phyloP scores from a whole-genome alignment of 2,888 invertebrate species.

The Cerastis rubricosa region DNA sequence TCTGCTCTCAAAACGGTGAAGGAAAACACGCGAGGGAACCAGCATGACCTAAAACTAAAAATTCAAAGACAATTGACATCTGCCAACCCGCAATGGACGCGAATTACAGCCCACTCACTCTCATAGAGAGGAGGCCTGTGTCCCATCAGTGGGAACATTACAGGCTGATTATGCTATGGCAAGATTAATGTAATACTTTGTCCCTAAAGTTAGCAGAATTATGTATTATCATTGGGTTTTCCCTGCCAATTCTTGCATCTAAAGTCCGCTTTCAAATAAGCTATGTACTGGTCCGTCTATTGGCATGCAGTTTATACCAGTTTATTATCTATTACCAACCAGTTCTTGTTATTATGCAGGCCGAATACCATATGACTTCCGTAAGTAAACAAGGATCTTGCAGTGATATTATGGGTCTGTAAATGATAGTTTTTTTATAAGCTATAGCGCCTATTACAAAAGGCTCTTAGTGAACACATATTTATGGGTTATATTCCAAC shows the following conservation, averaged over 20 bases:
- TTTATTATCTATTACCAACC: slow-evolving; percentile 20
- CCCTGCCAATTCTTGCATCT: neutral
- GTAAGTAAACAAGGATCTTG: neutral
- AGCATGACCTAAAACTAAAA: too few relatives aligned
- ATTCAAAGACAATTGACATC: too few relatives aligned
- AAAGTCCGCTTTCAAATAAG: slow-evolving; percentile 13
- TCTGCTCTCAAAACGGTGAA: too few relatives aligned
- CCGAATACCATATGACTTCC: slow-evolving; percentile 7
- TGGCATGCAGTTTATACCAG: slow-evolving; percentile 19
- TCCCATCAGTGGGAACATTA: too few relatives aligned
- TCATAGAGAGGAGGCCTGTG: too few relatives aligned
- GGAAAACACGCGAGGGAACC: too few relatives aligned
- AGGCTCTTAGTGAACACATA: neutral
- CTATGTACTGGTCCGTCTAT: neutral
- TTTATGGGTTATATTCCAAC: neutral
- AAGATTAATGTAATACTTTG: too few relatives aligned
- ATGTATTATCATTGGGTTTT: neutral
- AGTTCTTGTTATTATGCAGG: slow-evolving; percentile 21
- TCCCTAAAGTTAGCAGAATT: neutral
- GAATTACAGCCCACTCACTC: too few relatives aligned
- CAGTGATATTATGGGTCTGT: neutral
- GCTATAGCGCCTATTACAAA: neutral
- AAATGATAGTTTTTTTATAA: neutral
- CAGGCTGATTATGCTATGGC: too few relatives aligned
- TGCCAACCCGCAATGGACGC: too few relatives aligned